Evolutionary conservation across 1,140 invertebrate species (phyloP).

Genomic region (Bombus vancouverensis): DNA sequence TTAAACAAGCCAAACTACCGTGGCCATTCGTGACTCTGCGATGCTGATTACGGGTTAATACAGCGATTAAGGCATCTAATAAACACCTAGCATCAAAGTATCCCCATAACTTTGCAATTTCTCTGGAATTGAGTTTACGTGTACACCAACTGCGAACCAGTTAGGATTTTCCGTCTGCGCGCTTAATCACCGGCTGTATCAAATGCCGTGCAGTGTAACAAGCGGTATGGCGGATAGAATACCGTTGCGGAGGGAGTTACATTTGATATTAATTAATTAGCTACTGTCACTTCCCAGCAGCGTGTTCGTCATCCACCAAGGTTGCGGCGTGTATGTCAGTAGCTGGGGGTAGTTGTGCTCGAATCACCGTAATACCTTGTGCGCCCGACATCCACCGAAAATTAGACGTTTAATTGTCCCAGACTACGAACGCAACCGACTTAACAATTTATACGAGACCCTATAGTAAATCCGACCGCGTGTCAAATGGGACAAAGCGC

Average conservation of each 20-base stretch:
- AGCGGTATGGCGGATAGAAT: constrained; percentile 28
- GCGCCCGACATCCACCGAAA: constrained; percentile 17
- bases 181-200: constrained; percentile 58
- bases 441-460: constrained; percentile 12
- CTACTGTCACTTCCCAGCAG: constrained; percentile 75
- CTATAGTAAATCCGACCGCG: too few relatives aligned
- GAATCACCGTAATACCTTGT: constrained; percentile 37
- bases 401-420: constrained; percentile 45
- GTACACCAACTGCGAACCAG: neutral
- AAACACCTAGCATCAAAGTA: neutral
- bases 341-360: constrained; percentile 23
- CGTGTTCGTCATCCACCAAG: constrained; percentile 73
- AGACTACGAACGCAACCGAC: neutral
- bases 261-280: constrained; percentile 78
- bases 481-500: neutral
- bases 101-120: constrained; percentile 2
- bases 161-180: constrained; percentile 44
- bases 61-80: neutral
- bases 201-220: constrained; percentile 42
- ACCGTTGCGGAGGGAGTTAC: constrained; percentile 64
- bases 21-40: neutral
- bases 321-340: constrained; percentile 38
- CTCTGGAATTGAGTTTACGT: constrained; percentile 8
- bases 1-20: neutral
- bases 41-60: neutral